Conservation (phyloP, 2,888 invertebrate genomes). For the Biston betularia region DNA sequence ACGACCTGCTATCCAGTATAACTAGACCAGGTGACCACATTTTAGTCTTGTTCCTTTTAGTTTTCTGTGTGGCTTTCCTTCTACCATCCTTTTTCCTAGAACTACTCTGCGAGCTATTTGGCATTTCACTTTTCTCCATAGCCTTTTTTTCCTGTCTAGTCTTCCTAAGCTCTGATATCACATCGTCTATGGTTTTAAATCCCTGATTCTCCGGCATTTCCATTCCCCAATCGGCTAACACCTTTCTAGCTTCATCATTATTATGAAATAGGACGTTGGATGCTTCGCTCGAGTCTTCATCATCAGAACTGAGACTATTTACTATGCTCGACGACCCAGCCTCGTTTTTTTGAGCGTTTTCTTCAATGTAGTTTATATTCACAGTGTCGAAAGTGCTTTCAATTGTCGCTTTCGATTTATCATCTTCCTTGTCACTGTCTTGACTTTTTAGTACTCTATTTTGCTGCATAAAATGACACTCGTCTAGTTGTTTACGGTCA, state of each 20-base stretch:
- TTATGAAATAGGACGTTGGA: conserved; percentile 41
- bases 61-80: conserved; percentile 64
- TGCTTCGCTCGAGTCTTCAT: conserved; percentile 58
- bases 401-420: conserved; percentile 43
- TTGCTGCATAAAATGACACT: conserved; percentile 70
- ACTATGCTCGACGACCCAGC: conserved; percentile 68
- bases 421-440: conserved; percentile 32
- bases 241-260: conserved; percentile 54
- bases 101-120: conserved; percentile 59
- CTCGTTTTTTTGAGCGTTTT: conserved; percentile 71
- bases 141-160: conserved; percentile 65
- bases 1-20: conserved; percentile 73
- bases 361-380: conserved; percentile 74
- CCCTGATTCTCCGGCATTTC: conserved; percentile 58
- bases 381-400: conserved; percentile 76
- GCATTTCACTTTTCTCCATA: conserved; percentile 46
- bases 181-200: conserved; percentile 69
- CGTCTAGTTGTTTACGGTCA: conserved; percentile 69
- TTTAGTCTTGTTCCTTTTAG: conserved; percentile 70
- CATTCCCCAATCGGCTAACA: conserved; percentile 65
- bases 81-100: conserved; percentile 60
- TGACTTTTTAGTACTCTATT: conserved; percentile 70
- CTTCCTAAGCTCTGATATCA: conserved; percentile 69
- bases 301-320: conserved; percentile 65
- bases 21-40: conserved; percentile 79